Conservation (phyloP, 2,888 invertebrate species). For the Beris morrisii region DNA sequence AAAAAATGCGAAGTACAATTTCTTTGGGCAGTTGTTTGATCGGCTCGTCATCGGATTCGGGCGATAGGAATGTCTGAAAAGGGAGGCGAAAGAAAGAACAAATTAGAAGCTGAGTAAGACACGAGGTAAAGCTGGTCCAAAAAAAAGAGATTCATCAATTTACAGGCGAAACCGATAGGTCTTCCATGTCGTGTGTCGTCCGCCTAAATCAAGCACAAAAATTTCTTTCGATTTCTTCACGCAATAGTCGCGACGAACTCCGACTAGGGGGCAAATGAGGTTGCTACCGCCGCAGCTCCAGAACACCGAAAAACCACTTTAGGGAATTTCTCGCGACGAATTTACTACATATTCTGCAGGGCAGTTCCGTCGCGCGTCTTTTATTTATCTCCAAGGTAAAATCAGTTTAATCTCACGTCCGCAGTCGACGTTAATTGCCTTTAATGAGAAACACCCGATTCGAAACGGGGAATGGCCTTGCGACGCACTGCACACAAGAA, state of each 20-base stretch:
- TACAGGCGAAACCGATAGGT: conserved; percentile 24
- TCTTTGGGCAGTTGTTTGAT: conserved; percentile 90
- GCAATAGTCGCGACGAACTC: neutral
- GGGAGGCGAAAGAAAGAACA: conserved; percentile 1
- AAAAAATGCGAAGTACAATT: conserved; percentile 88
- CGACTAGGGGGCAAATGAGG: neutral
- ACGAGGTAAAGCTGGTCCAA: too few relatives aligned
- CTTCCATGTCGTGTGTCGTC: conserved; percentile 9
- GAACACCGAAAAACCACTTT: conserved; percentile 2
- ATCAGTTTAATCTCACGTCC: neutral
- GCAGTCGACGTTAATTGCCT: conserved; percentile 6
- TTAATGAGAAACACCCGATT: conserved; percentile 10
- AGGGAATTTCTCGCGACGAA: neutral
- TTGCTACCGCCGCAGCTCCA: neutral
- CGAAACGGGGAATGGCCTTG: neutral
- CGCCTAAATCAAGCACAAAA: too few relatives aligned
- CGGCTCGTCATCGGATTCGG: conserved; percentile 56
- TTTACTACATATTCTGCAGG: neutral
- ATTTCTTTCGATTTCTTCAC: neutral
- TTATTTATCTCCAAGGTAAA: conserved; percentile 22
- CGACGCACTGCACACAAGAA: conserved; percentile 3
- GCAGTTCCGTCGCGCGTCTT: conserved; percentile 1
- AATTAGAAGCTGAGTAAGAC: neutral
- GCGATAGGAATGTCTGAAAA: conserved; percentile 54
- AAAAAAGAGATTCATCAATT: conserved; percentile 12